Base-by-base conservation (phyloP, 2,113 vertebrate genomes). In the Reinhardtius hippoglossoides region DNA sequence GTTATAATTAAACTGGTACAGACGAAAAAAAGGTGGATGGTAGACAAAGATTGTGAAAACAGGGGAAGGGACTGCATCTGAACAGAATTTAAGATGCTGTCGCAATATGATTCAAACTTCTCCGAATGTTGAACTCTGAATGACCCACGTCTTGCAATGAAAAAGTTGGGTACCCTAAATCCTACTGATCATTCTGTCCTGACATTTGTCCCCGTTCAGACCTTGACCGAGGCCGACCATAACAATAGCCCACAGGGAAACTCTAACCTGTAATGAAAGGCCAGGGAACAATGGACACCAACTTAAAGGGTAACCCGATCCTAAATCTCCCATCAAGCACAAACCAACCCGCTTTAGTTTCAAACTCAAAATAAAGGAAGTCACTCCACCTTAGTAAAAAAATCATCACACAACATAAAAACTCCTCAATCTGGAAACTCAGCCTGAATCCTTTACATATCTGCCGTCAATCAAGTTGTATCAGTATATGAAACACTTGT, bases 251-350 rank as follows among this genome's bases (percentile, higher is more conserved):
- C 74, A 90, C 92, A 93, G 94, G 94, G 96, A 91, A 97, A 97
- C 97, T 96, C 96, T 96, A 96, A 96, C 93, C 95, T 94, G 94
- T 94, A 96, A 94, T 96, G 95, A 96, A 96, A 96, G 95, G 94
- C 95, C 95, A 94, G 93, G 81, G 94, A 96, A 97, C 96, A 97
- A 97, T 96, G 94, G 95, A 91, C 64, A 78, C 71, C 84, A 95
- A 93, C 92, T 95, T 94, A 91, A 95, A 96, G 94, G 96, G 96
- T 95, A 98, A 98, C 93, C 94, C 91, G 94, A 98, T 94, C 95
- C 95, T 95, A 96, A 96, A 95, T 95, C 96, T 95, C 94, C 94
- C 93, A 95, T 96, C 94, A 95, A 95, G 95, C 95, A 94, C 93
- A 95, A 94, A 93, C 94, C 92, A 95, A 94, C 92, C 94, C 94